Evolutionary conservation across 2,797 vertebrate species (phyloP), one percentile per base, ranked within the genome.

Genomic region (Paedocypris micromegethes): DNA sequence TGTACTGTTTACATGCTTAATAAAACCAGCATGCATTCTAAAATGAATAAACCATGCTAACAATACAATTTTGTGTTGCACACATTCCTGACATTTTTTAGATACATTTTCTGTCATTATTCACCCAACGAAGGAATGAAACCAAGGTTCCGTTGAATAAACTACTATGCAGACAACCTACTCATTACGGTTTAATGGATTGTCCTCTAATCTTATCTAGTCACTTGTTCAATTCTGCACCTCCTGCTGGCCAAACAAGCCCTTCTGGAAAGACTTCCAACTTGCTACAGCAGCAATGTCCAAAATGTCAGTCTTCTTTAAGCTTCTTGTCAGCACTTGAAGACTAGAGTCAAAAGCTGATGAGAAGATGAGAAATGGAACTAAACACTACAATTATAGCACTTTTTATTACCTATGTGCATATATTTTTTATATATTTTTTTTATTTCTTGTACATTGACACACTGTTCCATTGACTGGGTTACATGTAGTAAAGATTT

Each of bases 211-310:
- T 4, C 54, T 38, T 40, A 39, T 42, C 5, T 5, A 4, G 8
- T 2, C 6, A n/a, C 37, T 66, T 46, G 6, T 54, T 51, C 9
- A 38, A 41, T 62, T 23, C 47, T 23, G 39, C 64, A 61, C 46
- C 47, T 59, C 54, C 46, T 41, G 53, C 53, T 53, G 23, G 51
- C 45, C 49, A 43, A 68, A 70, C 68, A 72, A 51, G 52, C 40
- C 52, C 4, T 47, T 3, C 46, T 3, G 2, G 59, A 67, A 66
- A 51, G 37, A 40, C 3, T 4, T 6, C 5, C 6, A 45, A n/a
- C 42, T 39, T n/a, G 50, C 52, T 42, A 66, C 23, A 50, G 37
- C 39, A 42, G 9, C 40, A 66, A 55, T 66, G 39, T 9, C 5
- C 61, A 73, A 70, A 62, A 68, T 5, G 39, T 39, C 5, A 50